These are phyloP conservation scores for Athripsodes cinereus DNA, from an alignment of 2,888 invertebrate species.

Conservation along the genomic window DNA sequence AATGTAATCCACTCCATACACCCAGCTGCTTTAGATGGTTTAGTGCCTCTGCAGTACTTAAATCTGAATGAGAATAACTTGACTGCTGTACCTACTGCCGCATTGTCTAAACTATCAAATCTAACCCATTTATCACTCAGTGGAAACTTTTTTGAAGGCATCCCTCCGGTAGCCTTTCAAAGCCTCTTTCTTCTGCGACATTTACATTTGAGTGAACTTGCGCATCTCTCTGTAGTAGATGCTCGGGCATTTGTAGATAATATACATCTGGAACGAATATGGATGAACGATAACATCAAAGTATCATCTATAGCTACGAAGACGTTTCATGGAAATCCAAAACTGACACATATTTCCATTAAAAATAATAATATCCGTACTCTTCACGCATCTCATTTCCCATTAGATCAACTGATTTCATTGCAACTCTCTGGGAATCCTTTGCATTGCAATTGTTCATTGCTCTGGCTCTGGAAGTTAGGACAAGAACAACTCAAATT, in stretches of 20 bases:
- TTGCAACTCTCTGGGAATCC: slow-evolving; percentile 78
- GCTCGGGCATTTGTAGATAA: slow-evolving; percentile 79
- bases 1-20: slow-evolving; percentile 72
- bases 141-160: slow-evolving; percentile 67
- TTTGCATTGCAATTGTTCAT: slow-evolving; percentile 78
- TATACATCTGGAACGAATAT: slow-evolving; percentile 71
- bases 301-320: slow-evolving; percentile 71
- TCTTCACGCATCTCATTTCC: slow-evolving; percentile 75
- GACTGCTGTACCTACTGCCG: slow-evolving; percentile 67
- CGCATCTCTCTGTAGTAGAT: slow-evolving; percentile 63
- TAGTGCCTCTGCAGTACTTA: slow-evolving; percentile 65
- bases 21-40: slow-evolving; percentile 66
- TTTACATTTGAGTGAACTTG: slow-evolving; percentile 65
- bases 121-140: slow-evolving; percentile 71
- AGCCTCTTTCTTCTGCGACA: slow-evolving; percentile 76
- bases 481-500: slow-evolving; percentile 30
- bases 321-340: slow-evolving; percentile 78
- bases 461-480: slow-evolving; percentile 81
- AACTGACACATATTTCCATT: slow-evolving; percentile 68
- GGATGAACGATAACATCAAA: slow-evolving; percentile 71
- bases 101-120: slow-evolving; percentile 70
- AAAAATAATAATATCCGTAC: slow-evolving; percentile 69
- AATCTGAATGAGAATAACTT: slow-evolving; percentile 80
- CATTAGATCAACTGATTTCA: slow-evolving; percentile 69
- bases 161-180: slow-evolving; percentile 73